Evolutionary conservation across 2,113 vertebrate species (phyloP).

Genomic region (Spea multiplicata): DNA sequence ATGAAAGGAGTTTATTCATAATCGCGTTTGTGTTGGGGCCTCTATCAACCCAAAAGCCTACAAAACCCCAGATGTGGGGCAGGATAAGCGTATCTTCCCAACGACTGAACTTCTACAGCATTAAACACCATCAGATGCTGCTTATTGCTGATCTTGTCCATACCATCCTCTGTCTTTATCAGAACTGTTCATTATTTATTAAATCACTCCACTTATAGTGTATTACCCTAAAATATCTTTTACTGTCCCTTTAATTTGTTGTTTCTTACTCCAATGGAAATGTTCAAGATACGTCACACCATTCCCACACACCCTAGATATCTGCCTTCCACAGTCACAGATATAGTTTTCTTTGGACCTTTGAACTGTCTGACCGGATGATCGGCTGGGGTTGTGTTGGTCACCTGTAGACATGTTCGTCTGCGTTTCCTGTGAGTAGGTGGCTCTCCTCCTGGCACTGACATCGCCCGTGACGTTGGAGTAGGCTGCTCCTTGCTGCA

Average conservation of each 20-base stretch:
- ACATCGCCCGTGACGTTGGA: constrained; percentile 1
- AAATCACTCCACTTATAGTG: too few relatives aligned
- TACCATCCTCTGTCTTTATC: too few relatives aligned
- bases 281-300: not conserved
- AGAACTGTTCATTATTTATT: too few relatives aligned
- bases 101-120: too few relatives aligned
- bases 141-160: too few relatives aligned
- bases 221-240: too few relatives aligned
- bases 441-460: constrained; percentile 13
- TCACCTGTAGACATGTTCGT: not conserved
- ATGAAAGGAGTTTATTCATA: too few relatives aligned
- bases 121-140: too few relatives aligned
- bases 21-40: too few relatives aligned
- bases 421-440: constrained; percentile 16
- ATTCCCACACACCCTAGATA: not conserved
- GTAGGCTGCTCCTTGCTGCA: not conserved
- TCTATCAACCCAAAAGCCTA: too few relatives aligned
- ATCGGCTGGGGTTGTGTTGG: not conserved
- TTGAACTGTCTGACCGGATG: not conserved
- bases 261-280: not conserved
- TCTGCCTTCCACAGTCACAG: not conserved
- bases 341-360: not conserved
- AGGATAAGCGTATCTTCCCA: too few relatives aligned
- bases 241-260: not conserved
- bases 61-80: too few relatives aligned